phyloP scores from a whole-genome alignment of 2,888 invertebrate species.

The Malacosoma neustria region DNA sequence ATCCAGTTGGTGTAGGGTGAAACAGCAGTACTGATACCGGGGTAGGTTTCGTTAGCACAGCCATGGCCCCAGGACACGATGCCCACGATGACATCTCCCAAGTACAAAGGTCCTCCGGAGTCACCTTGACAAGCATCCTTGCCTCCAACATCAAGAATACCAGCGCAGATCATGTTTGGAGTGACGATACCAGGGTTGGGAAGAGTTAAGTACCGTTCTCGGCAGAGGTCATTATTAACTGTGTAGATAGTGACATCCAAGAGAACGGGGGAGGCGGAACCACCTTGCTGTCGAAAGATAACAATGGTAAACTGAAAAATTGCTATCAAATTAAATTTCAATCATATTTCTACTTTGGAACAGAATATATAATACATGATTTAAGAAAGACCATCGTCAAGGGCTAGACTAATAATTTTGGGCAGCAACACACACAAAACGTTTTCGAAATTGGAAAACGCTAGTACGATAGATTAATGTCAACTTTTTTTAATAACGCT shows the following conservation, averaged over 20 bases:
- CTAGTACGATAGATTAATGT: no score
- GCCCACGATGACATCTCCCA: conserved; percentile 40
- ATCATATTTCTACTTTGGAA: no score
- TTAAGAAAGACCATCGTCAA: no score
- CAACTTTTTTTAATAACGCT: no score
- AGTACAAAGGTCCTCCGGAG: conserved; percentile 64
- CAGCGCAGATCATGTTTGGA: conserved; percentile 49
- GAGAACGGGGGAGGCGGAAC: conserved; percentile 19
- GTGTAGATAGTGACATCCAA: conserved; percentile 34
- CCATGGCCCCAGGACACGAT: conserved; percentile 64
- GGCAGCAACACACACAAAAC: no score
- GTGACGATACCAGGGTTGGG: conserved; percentile 21
- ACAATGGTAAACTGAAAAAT: no score
- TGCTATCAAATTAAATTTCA: no score
- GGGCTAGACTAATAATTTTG: no score
- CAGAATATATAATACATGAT: no score
- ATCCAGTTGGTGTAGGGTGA: conserved; percentile 39
- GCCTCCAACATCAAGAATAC: conserved; percentile 31
- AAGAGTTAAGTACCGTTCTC: conserved; percentile 23
- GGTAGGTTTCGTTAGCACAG: conserved; percentile 53
- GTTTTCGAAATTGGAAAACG: no score
- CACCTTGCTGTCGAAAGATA: conserved; percentile 21
- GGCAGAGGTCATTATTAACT: conserved; percentile 33
- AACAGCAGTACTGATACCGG: conserved; percentile 61
- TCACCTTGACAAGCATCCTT: conserved; percentile 54